phyloP scores from a whole-genome alignment of 2,797 vertebrate species.

The Malurus splendens region DNA sequence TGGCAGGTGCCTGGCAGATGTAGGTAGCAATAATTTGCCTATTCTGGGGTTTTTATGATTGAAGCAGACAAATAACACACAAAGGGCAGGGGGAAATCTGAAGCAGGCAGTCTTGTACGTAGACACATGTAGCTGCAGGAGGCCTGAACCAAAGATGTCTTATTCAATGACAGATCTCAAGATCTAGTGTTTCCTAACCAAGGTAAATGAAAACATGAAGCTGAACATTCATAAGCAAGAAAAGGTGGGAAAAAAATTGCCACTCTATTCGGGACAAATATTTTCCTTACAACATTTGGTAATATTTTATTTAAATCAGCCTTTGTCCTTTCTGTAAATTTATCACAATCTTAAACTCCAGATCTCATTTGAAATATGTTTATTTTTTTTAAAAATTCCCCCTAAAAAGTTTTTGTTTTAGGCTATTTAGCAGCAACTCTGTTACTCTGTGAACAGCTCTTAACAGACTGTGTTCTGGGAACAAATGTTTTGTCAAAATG shows the following conservation, averaged over 20 bases:
- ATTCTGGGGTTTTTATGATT: neutral
- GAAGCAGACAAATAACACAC: neutral
- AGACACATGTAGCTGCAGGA: neutral
- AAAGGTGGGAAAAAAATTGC: neutral
- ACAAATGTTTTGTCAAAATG: neutral
- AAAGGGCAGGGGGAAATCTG: neutral
- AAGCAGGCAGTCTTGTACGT: neutral
- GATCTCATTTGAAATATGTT: neutral
- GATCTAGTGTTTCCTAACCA: neutral
- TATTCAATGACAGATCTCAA: neutral
- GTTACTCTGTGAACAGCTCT: neutral
- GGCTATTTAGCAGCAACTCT: neutral
- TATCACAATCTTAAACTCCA: neutral
- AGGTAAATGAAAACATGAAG: constrained; percentile 1
- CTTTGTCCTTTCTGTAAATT: neutral
- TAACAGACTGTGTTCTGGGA: neutral
- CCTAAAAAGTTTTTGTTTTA: neutral
- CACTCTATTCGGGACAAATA: neutral
- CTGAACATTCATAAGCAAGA: neutral
- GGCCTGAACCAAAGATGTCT: neutral
- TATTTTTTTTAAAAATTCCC: neutral
- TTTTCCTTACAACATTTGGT: neutral
- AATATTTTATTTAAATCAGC: neutral
- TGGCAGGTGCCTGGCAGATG: constrained; percentile 14
- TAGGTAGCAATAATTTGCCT: neutral